Conservation (phyloP, 2,113 vertebrate genomes). For the Asarcornis scutulata region DNA sequence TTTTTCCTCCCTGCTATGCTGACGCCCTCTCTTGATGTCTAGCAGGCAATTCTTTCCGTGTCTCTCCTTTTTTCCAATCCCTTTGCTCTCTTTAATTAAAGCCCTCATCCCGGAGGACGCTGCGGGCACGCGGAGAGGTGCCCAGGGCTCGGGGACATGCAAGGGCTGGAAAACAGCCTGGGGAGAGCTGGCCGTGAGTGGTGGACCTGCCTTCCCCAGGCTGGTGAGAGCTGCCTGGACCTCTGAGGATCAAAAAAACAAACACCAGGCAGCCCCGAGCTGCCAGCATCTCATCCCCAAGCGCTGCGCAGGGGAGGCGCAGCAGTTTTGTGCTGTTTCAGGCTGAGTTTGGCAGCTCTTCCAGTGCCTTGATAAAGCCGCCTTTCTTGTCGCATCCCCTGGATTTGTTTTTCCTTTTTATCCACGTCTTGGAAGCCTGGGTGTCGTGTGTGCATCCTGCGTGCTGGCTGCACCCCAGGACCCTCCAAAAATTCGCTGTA, state of each 20-base stretch:
- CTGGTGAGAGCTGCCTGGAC: not conserved
- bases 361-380: not conserved
- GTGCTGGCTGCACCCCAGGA: not conserved
- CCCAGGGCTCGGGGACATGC: not conserved
- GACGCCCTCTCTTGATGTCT: not conserved
- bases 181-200: fast-evolving
- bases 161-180: not conserved
- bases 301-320: not conserved
- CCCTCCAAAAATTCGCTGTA: not conserved
- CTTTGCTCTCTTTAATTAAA: not conserved
- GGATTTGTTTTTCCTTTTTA: not conserved
- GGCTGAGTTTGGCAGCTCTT: not conserved
- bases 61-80: not conserved
- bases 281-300: fast-evolving
- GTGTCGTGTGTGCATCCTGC: fast-evolving
- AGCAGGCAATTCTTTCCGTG: not conserved
- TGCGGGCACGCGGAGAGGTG: not conserved
- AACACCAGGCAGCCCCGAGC: not conserved
- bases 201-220: not conserved
- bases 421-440: not conserved
- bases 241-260: not conserved
- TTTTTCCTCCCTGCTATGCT: not conserved
- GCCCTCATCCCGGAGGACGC: not conserved
- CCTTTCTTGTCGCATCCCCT: not conserved
- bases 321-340: not conserved